Base-by-base conservation (phyloP, 1,140 invertebrate genomes). In the Asobara japonica region DNA sequence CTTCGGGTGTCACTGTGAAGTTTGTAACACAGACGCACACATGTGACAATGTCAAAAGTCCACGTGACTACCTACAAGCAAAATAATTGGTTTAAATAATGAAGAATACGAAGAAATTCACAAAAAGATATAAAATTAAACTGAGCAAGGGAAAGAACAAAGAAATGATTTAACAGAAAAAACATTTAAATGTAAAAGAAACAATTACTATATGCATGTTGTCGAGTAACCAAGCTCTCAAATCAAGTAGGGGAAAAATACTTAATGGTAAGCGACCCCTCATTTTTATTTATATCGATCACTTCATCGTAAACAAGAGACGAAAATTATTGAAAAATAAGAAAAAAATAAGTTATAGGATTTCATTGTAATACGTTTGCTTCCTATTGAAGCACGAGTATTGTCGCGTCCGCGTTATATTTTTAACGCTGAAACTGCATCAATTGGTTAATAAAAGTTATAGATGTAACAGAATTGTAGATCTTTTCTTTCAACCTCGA, bases 381-480 rank as follows among this genome's bases (percentile, higher is more conserved):
- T 65, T 51, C 69, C 71, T 69, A 65, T 70, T 71, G 79, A 83
- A 77, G 76, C 78, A 81, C 67, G 68, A 74, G 79, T 72, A 72
- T 71, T 81, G 80, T 82, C 80, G 80, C 79, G 79, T 82, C 77
- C 80, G 78, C 81, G 79, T 85, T 79, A 84, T 86, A 87, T 70
- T 18, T 86, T 83, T 87, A 86, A 87, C 83, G 75, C 86, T 84
- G 51, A 84, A 76, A 86, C 48, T 80, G 82, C 65, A 86, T 83
- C 81, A 85, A 87, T 87, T 87, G 86, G 84, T 87, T 87, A 86
- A 86, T 87, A 88, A 87, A 87, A 88, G 85, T 86, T 87, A 85
- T 88, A 87, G 86, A 87, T 86, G 85, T 87, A 87, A 75, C 74
- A 25, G 33, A 73, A 18, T 7, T 3, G 22, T 27, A 27, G 6